phyloP scores from a whole-genome alignment of 1,140 invertebrate genomes.

The Tigriopus japonicus region DNA sequence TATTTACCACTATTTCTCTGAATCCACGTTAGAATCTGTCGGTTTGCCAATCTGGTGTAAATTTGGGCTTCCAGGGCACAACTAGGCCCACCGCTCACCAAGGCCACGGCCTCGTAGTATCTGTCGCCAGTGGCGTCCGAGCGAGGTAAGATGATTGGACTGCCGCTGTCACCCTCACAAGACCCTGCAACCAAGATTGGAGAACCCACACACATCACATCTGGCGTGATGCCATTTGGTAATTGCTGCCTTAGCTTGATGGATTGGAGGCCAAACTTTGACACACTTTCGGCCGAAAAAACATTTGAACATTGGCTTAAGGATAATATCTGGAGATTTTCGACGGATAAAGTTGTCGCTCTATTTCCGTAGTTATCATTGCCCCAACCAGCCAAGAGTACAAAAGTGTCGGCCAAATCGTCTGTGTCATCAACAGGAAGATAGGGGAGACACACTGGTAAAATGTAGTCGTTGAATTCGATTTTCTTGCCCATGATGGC shows the following conservation, averaged over 20 bases:
- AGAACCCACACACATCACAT: neutral
- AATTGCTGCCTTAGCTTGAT: neutral
- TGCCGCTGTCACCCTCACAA: neutral
- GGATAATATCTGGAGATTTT: no score
- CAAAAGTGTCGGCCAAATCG: neutral
- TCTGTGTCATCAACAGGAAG: neutral
- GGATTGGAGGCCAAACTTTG: neutral
- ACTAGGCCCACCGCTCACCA: neutral
- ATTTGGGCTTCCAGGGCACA: neutral
- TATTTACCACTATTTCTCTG: neutral
- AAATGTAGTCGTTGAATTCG: neutral
- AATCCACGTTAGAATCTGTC: neutral
- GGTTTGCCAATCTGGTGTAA: neutral
- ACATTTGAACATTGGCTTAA: no score
- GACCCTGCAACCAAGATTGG: neutral
- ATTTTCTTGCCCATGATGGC: neutral
- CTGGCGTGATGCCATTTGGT: neutral
- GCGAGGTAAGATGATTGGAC: neutral
- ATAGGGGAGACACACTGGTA: neutral
- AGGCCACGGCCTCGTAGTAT: neutral
- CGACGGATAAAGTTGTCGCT: no score
- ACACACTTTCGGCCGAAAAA: no score
- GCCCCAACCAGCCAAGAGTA: neutral
- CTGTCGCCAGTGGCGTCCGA: neutral
- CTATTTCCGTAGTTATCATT: no score